phyloP scores from a whole-genome alignment of 2,888 invertebrate genomes.

The Odontocerum albicorne region DNA sequence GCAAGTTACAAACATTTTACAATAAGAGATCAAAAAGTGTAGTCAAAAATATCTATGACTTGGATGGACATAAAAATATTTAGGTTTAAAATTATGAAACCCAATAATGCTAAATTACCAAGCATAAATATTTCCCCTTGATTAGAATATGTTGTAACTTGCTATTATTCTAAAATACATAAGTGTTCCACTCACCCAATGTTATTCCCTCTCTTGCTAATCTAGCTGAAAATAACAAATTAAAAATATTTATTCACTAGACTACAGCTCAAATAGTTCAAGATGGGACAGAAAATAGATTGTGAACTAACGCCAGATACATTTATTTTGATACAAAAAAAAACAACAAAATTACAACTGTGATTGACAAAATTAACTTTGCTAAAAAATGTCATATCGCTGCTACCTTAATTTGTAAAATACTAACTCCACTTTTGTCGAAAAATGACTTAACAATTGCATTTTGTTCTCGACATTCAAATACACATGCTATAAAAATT shows the following conservation, averaged over 20 bases:
- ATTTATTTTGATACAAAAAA: no score
- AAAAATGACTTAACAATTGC: no score
- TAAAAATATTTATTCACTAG: neutral
- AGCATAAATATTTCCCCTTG: conserved; percentile 33
- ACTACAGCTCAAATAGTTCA: neutral
- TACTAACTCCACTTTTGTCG: no score
- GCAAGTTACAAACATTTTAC: conserved; percentile 34
- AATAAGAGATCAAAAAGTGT: conserved; percentile 6
- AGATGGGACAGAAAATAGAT: neutral
- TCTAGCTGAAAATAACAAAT: conserved; percentile 30
- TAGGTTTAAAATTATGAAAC: neutral
- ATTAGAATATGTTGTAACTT: conserved; percentile 34
- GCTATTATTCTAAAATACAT: conserved; percentile 21
- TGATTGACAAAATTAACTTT: no score
- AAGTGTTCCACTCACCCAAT: conserved; percentile 37
- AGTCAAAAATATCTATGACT: no score
- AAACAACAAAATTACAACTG: no score
- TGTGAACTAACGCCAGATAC: no score
- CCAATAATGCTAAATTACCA: conserved; percentile 30
- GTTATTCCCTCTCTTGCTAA: conserved; percentile 37
- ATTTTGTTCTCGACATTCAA: no score
- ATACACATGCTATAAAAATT: no score
- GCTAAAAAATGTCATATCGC: no score
- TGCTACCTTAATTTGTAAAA: no score
- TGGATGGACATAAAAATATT: neutral